Evolutionary conservation across 2,797 vertebrate genomes (phyloP).

Genomic region (Macrochelys suwanniensis): DNA sequence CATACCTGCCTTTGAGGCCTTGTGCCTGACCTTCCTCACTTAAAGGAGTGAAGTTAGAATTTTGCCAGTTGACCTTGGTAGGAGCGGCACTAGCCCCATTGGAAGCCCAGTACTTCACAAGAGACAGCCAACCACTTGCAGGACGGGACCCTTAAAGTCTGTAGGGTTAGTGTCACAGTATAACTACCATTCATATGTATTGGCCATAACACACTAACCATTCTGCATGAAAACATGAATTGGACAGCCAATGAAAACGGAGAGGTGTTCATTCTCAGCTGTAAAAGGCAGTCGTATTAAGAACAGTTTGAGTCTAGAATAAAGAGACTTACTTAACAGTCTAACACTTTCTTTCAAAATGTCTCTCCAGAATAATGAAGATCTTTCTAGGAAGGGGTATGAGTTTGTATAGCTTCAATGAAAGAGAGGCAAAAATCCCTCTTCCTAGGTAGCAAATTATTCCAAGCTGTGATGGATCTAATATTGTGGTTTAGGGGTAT

Average conservation of each 20-base stretch:
- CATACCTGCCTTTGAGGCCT: neutral
- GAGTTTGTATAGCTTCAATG: rapidly evolving
- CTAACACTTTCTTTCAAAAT: neutral
- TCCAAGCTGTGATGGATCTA: neutral
- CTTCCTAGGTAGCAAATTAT: neutral
- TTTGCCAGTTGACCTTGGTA: neutral
- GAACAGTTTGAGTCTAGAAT: neutral
- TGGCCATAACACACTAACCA: rapidly evolving
- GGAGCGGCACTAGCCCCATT: neutral
- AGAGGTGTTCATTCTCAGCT: neutral
- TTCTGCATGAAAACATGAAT: neutral
- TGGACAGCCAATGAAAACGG: neutral
- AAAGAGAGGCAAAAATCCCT: rapidly evolving
- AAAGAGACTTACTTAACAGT: neutral
- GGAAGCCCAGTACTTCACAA: neutral
- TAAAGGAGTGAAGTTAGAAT: neutral
- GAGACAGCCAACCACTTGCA: neutral
- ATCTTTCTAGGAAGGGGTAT: rapidly evolving
- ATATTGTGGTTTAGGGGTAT: neutral
- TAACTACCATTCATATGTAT: neutral
- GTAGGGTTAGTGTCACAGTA: neutral
- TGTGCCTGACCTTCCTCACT: neutral
- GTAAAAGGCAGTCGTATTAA: too few relatives aligned
- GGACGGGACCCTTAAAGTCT: neutral
- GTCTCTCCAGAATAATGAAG: neutral